Conservation (phyloP, 2,113 vertebrate genomes). For the Xiphophorus hellerii region DNA sequence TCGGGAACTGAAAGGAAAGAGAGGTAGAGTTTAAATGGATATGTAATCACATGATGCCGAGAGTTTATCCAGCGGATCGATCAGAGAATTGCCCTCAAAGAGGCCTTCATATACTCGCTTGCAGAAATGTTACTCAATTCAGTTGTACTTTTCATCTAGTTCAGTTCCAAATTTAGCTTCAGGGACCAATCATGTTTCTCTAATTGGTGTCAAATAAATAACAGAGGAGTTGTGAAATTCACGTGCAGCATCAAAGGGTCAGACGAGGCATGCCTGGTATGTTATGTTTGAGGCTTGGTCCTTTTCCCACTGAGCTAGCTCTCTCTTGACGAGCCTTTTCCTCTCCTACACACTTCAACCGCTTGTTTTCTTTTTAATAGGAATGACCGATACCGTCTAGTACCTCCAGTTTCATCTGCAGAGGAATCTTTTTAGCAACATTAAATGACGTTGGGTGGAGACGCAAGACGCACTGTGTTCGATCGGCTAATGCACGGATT, state of each 20-base stretch:
- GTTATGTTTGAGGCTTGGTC: slow-evolving; percentile 31
- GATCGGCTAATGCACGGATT: no score
- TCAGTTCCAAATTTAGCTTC: not conserved
- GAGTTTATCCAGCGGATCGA: not conserved
- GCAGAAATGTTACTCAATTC: not conserved
- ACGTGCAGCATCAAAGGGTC: slow-evolving; percentile 35
- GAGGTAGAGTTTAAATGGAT: no score
- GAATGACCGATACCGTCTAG: slow-evolving; percentile 10
- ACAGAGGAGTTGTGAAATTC: slow-evolving; percentile 1
- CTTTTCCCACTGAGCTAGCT: slow-evolving; percentile 29
- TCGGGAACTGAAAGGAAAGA: no score
- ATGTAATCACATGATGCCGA: no score
- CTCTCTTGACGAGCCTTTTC: not conserved
- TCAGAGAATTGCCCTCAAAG: not conserved
- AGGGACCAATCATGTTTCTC: not conserved
- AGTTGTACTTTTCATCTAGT: not conserved
- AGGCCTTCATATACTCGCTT: not conserved
- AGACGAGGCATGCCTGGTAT: slow-evolving; percentile 57
- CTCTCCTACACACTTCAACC: slow-evolving; percentile 4
- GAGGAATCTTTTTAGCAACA: not conserved
- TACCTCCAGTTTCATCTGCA: not conserved
- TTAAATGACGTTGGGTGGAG: not conserved
- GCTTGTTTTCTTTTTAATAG: slow-evolving; percentile 25
- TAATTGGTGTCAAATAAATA: slow-evolving; percentile 10
- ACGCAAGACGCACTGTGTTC: not conserved